Conservation (phyloP, 2,797 vertebrate genomes). For the Gadopsis bispinosus region DNA sequence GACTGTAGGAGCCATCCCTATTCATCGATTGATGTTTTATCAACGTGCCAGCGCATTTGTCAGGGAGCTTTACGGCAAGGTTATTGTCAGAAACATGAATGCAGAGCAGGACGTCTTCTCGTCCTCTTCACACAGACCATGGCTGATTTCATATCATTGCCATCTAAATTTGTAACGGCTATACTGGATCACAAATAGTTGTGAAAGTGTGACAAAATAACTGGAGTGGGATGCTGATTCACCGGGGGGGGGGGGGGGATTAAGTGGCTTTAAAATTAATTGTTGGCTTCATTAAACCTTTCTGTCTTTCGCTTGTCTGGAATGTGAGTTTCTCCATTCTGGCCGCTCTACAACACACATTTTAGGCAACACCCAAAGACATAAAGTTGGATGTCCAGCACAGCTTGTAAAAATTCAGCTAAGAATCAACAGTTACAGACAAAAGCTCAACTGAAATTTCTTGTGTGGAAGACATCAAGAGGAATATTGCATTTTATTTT, state of each 20-base stretch:
- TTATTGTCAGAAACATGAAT: background rate
- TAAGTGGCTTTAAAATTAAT: slow-evolving; percentile 21
- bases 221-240: background rate
- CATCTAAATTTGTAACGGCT: slow-evolving; percentile 10
- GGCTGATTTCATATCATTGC: background rate
- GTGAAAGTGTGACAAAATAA: slow-evolving; percentile 7
- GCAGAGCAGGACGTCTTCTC: background rate
- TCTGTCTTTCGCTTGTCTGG: slow-evolving; percentile 23
- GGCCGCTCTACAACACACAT: slow-evolving; percentile 17
- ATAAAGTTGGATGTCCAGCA: slow-evolving; percentile 15
- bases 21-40: background rate
- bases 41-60: slow-evolving; percentile 13
- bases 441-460: background rate
- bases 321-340: slow-evolving; percentile 26
- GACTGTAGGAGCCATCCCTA: background rate
- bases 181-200: background rate
- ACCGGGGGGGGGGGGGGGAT: background rate
- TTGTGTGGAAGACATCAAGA: background rate
- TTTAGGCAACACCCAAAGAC: slow-evolving; percentile 43
- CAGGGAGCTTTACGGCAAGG: background rate
- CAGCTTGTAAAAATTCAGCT: slow-evolving; percentile 14
- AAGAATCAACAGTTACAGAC: slow-evolving; percentile 2
- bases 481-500: slow-evolving; percentile 11
- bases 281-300: slow-evolving; percentile 27
- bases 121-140: background rate